A percentile compares a stretch with the other conserved stretches of the same genome.
Evolutionary conservation across 2,888 invertebrate species (phyloP).

Genomic region (Oithona nana): DNA sequence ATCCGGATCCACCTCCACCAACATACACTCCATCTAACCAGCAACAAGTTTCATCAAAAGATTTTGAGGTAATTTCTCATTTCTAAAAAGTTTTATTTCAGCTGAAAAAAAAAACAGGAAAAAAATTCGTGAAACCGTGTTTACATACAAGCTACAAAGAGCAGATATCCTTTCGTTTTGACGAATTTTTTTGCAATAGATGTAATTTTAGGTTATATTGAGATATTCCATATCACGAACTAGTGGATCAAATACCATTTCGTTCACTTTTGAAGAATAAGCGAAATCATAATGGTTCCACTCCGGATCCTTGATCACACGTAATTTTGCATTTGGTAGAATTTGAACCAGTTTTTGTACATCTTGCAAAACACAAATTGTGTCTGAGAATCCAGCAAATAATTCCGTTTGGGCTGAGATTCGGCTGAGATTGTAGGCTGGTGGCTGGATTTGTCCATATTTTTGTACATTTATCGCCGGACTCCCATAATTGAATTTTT

Average conservation of each 20-base stretch:
- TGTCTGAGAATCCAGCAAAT: neutral
- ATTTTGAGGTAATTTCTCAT: neutral
- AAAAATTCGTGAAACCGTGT: too few relatives aligned
- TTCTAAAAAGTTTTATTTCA: neutral
- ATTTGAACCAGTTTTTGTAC: neutral
- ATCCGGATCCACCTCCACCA: neutral
- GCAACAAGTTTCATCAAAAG: neutral
- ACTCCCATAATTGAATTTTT: constrained; percentile 1
- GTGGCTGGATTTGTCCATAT: neutral
- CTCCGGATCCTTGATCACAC: neutral
- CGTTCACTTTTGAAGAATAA: too few relatives aligned
- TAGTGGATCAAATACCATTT: too few relatives aligned
- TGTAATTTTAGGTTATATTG: too few relatives aligned
- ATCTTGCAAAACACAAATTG: neutral
- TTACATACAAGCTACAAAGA: too few relatives aligned
- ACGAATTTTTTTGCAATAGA: neutral
- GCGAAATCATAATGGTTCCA: neutral
- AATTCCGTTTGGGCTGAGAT: neutral
- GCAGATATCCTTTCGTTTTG: neutral
- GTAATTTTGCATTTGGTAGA: neutral
- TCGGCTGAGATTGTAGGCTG: neutral
- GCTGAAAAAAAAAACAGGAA: too few relatives aligned
- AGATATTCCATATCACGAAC: too few relatives aligned
- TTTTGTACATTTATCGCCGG: neutral
- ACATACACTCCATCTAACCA: neutral